These are phyloP conservation scores for Elgaria multicarinata DNA, from an alignment of 2,113 vertebrate genomes.

Conservation along the genomic window DNA sequence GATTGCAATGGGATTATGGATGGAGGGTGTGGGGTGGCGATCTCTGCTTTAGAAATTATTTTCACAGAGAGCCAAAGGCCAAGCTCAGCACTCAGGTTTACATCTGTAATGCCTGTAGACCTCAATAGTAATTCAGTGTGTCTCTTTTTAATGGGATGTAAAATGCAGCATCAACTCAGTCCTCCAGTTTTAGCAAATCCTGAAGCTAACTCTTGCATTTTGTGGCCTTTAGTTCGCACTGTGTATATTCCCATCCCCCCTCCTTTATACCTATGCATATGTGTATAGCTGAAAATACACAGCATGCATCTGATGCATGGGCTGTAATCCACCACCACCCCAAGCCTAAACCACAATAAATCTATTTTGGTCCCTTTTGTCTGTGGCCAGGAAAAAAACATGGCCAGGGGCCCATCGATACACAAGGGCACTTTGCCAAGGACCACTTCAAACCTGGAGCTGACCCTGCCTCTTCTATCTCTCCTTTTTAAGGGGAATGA, in stretches of 20 bases:
- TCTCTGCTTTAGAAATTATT: constrained; percentile 27
- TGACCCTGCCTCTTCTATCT: not conserved
- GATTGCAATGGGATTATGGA: constrained; percentile 13
- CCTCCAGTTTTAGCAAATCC: not conserved
- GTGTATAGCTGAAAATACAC: not conserved
- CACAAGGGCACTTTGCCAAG: not conserved
- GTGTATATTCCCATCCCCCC: not conserved
- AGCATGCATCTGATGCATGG: not conserved
- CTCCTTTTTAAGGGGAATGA: not conserved
- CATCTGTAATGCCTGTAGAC: not conserved
- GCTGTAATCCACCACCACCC: not conserved
- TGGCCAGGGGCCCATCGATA: not conserved
- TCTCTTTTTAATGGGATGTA: not conserved
- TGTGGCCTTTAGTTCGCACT: not conserved
- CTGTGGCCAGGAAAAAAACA: not conserved
- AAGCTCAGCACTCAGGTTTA: not conserved
- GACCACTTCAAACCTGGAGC: not conserved
- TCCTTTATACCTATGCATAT: not conserved
- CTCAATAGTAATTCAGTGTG: constrained; percentile 2
- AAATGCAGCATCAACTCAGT: not conserved
- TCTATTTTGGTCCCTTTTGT: not conserved
- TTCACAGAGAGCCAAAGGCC: constrained; percentile 3
- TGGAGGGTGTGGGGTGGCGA: not conserved
- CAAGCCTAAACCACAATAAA: not conserved
- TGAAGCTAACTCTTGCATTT: not conserved